These are phyloP conservation scores for Mystacornis crossleyi DNA, from an alignment of 2,113 vertebrate genomes.

Conservation along the genomic window DNA sequence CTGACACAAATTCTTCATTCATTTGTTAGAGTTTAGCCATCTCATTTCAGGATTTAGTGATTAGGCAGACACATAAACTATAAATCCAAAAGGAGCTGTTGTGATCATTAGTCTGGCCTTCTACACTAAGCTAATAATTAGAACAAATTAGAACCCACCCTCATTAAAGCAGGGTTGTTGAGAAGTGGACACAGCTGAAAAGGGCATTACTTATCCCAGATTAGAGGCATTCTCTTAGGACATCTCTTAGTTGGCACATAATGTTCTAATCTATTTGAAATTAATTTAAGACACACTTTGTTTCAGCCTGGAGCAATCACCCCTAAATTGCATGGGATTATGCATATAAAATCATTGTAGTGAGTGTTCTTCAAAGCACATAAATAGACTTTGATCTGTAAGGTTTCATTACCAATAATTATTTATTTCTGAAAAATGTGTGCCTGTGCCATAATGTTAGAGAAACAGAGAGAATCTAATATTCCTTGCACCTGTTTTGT, in stretches of 20 bases:
- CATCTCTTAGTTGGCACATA: not conserved
- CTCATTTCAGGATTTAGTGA: not conserved
- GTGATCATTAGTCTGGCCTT: not conserved
- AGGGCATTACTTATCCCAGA: not conserved
- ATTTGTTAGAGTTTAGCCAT: not conserved
- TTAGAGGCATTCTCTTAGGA: not conserved
- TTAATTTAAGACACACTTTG: not conserved
- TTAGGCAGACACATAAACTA: not conserved
- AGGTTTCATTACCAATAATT: not conserved
- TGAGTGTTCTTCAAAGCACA: not conserved
- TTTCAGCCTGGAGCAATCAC: not conserved
- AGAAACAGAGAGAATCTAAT: not conserved
- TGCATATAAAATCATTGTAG: not conserved
- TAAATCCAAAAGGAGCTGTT: not conserved
- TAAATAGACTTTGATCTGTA: conserved; percentile 27
- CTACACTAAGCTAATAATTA: not conserved
- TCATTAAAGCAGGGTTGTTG: not conserved
- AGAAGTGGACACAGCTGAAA: not conserved
- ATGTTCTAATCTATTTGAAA: not conserved
- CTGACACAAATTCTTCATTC: not conserved
- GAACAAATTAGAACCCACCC: not conserved
- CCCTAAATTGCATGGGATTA: not conserved
- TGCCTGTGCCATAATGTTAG: not conserved
- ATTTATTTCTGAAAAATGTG: not conserved
- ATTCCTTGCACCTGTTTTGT: not conserved